phyloP scores from a whole-genome alignment of 2,113 vertebrate genomes.

The Corythornis cristatus region DNA sequence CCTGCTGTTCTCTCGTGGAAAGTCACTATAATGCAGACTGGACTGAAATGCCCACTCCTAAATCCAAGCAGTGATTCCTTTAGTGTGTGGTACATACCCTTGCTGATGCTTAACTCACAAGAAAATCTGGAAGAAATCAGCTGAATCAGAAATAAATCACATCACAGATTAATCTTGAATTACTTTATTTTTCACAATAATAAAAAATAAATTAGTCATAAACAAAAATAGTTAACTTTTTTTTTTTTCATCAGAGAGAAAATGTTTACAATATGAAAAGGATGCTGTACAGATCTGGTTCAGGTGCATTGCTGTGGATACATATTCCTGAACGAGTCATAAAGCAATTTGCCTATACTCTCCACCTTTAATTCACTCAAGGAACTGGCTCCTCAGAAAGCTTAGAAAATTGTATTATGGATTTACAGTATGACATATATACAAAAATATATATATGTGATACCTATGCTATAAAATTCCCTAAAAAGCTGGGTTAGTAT shows the following conservation, averaged over 20 bases:
- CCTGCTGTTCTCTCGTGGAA: background rate
- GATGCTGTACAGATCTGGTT: constrained; percentile 60
- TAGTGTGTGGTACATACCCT: background rate
- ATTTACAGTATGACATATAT: constrained; percentile 56
- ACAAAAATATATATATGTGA: constrained; percentile 67
- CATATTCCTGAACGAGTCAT: constrained; percentile 57
- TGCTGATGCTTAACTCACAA: background rate
- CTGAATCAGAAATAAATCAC: background rate
- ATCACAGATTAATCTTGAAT: constrained; percentile 34
- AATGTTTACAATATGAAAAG: constrained; percentile 70
- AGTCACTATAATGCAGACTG: background rate
- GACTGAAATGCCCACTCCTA: background rate
- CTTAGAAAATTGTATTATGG: constrained; percentile 35
- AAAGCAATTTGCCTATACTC: constrained; percentile 46
- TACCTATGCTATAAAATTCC: constrained; percentile 38
- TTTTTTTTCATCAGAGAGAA: constrained; percentile 55
- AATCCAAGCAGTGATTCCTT: background rate
- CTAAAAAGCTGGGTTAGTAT: constrained; percentile 70
- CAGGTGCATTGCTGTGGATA: constrained; percentile 48
- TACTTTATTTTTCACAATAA: constrained; percentile 81
- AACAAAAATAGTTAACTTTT: constrained; percentile 81
- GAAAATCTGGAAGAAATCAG: background rate
- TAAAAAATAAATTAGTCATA: constrained; percentile 87
- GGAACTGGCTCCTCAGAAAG: constrained; percentile 48
- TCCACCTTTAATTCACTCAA: constrained; percentile 42